Evolutionary conservation across 2,888 invertebrate genomes (phyloP).

Genomic region (Cinara cedri): DNA sequence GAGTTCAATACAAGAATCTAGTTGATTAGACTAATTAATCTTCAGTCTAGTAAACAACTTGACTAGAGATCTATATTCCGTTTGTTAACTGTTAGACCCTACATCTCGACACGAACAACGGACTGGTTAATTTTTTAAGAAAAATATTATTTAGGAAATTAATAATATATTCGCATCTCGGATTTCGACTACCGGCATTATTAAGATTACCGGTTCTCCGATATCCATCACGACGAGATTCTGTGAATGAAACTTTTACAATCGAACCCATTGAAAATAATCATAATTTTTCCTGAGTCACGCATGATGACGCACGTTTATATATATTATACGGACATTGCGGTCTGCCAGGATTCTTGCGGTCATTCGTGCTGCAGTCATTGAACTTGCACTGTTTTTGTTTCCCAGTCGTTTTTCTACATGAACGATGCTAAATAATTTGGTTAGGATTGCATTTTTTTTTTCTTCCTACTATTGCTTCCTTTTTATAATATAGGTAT

Average conservation of each 20-base stretch:
- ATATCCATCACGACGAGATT: background rate
- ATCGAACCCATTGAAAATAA: slow-evolving; percentile 2
- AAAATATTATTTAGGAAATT: background rate
- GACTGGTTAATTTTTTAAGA: background rate
- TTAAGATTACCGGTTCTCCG: background rate
- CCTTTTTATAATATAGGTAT: too few relatives aligned
- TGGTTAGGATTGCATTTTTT: slow-evolving; percentile 45
- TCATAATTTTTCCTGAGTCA: slow-evolving; percentile 43
- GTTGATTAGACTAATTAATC: too few relatives aligned
- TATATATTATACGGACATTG: slow-evolving; percentile 46
- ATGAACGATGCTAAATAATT: slow-evolving; percentile 55
- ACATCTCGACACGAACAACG: background rate
- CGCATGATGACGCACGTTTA: slow-evolving; percentile 56
- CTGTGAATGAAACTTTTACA: slow-evolving; percentile 42
- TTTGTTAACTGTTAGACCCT: background rate
- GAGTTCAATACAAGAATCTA: too few relatives aligned
- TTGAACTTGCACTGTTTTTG: slow-evolving; percentile 55
- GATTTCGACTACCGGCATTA: too few relatives aligned
- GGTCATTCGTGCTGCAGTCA: slow-evolving; percentile 56
- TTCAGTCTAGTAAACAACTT: too few relatives aligned
- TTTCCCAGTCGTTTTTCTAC: slow-evolving; percentile 54
- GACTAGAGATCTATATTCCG: too few relatives aligned
- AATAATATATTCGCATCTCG: background rate
- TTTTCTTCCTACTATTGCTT: slow-evolving; percentile 21
- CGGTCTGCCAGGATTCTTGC: slow-evolving; percentile 52